These are phyloP conservation scores for Hucho hucho DNA, from an alignment of 2,113 vertebrate species.

Conservation along the genomic window DNA sequence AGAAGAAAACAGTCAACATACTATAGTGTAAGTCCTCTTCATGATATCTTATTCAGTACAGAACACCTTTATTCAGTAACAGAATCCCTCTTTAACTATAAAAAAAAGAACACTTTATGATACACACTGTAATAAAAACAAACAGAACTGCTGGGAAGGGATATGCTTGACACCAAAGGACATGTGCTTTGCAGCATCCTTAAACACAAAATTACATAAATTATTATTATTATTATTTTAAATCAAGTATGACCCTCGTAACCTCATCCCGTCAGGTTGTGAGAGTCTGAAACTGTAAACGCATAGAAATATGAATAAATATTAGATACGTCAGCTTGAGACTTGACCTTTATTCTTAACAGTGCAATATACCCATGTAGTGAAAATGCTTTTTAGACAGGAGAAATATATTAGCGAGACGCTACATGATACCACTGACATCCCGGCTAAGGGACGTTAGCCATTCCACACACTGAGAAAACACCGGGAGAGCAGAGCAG, in stretches of 20 bases:
- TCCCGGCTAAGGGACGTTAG: background rate
- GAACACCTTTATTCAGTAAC: conserved; percentile 6
- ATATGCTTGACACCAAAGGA: conserved; percentile 6
- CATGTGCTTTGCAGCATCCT: conserved; percentile 8
- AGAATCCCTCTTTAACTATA: background rate
- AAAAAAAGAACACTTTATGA: background rate
- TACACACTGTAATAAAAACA: no score
- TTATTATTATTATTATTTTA: no score
- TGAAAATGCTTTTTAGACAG: conserved; percentile 29
- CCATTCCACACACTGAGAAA: conserved; percentile 13
- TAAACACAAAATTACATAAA: background rate
- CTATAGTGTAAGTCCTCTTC: background rate
- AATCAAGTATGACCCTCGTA: conserved; percentile 35
- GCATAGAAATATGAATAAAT: conserved; percentile 65
- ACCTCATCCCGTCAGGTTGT: conserved; percentile 4
- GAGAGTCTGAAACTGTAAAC: conserved; percentile 34
- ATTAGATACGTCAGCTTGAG: conserved; percentile 33
- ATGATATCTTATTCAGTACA: conserved; percentile 9
- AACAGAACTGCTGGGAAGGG: no score
- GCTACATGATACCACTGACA: conserved; percentile 9
- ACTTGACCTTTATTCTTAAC: conserved; percentile 28
- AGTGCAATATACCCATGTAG: conserved; percentile 27
- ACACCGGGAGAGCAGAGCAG: background rate
- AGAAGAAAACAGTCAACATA: background rate
- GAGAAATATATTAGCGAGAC: conserved; percentile 24